phyloP scores from a whole-genome alignment of 2,113 vertebrate species.

The Tamias sibiricus region DNA sequence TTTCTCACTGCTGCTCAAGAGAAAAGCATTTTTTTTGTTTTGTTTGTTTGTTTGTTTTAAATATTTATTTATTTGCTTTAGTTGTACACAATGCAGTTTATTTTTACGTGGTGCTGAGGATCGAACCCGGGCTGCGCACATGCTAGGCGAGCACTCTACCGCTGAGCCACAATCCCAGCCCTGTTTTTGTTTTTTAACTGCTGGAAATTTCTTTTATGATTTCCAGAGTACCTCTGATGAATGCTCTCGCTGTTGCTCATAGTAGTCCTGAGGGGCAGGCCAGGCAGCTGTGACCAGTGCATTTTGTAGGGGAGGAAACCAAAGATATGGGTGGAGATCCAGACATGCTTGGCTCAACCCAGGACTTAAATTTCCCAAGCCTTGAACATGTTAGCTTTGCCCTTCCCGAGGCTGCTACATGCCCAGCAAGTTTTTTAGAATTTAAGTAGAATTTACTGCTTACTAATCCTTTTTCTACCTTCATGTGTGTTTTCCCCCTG shows the following conservation, averaged over 20 bases:
- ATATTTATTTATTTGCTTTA: too few species aligned
- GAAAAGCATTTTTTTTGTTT: too few species aligned
- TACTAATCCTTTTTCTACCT: slow-evolving; percentile 13
- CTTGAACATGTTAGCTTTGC: neutral
- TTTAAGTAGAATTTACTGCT: neutral
- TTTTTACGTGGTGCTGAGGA: too few species aligned
- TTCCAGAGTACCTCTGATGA: neutral
- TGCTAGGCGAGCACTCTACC: too few species aligned
- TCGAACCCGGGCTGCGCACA: too few species aligned
- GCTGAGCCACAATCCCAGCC: too few species aligned
- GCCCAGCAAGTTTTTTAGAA: neutral
- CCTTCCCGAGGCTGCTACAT: neutral
- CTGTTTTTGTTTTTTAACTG: neutral
- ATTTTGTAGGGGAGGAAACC: neutral
- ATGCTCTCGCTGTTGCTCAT: neutral
- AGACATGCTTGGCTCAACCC: neutral
- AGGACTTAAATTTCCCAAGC: neutral
- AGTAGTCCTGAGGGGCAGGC: neutral
- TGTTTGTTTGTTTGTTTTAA: too few species aligned
- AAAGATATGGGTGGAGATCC: accelerated
- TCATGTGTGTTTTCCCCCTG: neutral
- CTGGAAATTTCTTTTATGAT: neutral
- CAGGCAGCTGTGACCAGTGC: accelerated
- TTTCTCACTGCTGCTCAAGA: neutral
- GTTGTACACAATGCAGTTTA: too few species aligned